Percentiles rank a stretch among this genome's conserved stretches.
These are phyloP conservation scores for Drosophila hydei DNA, from an alignment of 1,140 invertebrate genomes.

Conservation along the genomic window DNA sequence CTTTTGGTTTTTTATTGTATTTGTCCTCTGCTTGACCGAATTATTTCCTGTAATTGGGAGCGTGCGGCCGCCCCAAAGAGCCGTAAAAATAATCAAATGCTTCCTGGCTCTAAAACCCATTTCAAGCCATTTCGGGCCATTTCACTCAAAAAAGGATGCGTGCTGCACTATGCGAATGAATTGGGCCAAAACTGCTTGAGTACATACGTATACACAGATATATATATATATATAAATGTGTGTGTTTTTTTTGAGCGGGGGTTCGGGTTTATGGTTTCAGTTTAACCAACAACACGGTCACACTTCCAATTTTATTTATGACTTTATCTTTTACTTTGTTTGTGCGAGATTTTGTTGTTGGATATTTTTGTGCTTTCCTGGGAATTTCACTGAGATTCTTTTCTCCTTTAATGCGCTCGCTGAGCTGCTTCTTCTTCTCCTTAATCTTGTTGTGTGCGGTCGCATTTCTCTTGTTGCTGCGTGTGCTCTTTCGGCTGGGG, in stretches of 20 bases:
- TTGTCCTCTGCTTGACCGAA: constrained; percentile 54
- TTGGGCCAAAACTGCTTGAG: constrained; percentile 47
- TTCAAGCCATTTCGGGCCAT: constrained; percentile 52
- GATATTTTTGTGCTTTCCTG: constrained; percentile 72
- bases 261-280: constrained; percentile 5
- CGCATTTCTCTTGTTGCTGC: constrained; percentile 14
- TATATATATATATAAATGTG: neutral
- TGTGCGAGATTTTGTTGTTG: constrained; percentile 75
- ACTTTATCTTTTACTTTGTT: constrained; percentile 76
- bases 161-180: constrained; percentile 64
- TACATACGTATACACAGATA: neutral
- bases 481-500: constrained; percentile 36
- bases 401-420: constrained; percentile 6
- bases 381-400: constrained; percentile 77
- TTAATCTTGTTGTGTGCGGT: constrained; percentile 48
- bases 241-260: neutral
- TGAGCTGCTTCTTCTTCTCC: constrained; percentile 5
- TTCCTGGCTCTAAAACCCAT: constrained; percentile 65
- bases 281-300: constrained; percentile 44
- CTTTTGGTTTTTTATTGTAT: constrained; percentile 32
- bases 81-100: constrained; percentile 80
- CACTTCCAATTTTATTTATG: constrained; percentile 78
- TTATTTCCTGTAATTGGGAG: constrained; percentile 80
- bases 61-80: constrained; percentile 43
- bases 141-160: constrained; percentile 76